These are phyloP conservation scores for Tinea semifulvella DNA, from an alignment of 2,888 invertebrate genomes.

Conservation along the genomic window DNA sequence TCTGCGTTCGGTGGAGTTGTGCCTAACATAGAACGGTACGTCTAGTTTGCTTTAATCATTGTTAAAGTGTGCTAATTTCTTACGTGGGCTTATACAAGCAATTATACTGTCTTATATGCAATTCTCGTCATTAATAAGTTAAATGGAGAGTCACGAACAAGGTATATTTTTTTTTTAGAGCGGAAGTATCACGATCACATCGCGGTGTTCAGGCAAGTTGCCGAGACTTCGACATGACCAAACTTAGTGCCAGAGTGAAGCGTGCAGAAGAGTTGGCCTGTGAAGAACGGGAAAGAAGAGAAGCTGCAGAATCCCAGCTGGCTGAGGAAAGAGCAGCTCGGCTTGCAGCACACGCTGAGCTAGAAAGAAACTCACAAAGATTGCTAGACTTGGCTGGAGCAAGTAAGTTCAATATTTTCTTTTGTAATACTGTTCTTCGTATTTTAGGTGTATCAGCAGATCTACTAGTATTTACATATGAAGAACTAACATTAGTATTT, in stretches of 20 bases:
- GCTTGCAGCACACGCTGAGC: slow-evolving; percentile 76
- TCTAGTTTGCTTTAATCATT: neutral
- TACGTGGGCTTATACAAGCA: neutral
- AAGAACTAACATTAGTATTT: too few species aligned
- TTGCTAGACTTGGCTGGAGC: slow-evolving; percentile 69
- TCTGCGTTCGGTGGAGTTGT: slow-evolving; percentile 72
- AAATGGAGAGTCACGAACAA: neutral
- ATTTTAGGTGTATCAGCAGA: too few species aligned
- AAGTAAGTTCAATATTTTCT: slow-evolving; percentile 31
- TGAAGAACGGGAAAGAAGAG: slow-evolving; percentile 65
- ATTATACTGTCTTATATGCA: neutral
- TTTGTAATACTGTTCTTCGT: too few species aligned
- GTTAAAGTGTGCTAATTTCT: neutral
- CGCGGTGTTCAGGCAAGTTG: slow-evolving; percentile 72
- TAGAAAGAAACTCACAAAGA: slow-evolving; percentile 77
- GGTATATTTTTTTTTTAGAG: slow-evolving; percentile 22
- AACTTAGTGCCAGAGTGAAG: slow-evolving; percentile 67
- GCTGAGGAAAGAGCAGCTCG: slow-evolving; percentile 77
- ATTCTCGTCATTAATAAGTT: neutral
- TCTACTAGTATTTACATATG: too few species aligned
- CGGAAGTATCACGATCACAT: slow-evolving; percentile 58
- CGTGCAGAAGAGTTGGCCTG: slow-evolving; percentile 69
- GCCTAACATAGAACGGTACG: slow-evolving; percentile 54
- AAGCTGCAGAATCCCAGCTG: slow-evolving; percentile 67
- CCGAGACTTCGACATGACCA: slow-evolving; percentile 70